Evolutionary conservation across 2,797 vertebrate species (phyloP).

Genomic region (Myotis daubentonii): DNA sequence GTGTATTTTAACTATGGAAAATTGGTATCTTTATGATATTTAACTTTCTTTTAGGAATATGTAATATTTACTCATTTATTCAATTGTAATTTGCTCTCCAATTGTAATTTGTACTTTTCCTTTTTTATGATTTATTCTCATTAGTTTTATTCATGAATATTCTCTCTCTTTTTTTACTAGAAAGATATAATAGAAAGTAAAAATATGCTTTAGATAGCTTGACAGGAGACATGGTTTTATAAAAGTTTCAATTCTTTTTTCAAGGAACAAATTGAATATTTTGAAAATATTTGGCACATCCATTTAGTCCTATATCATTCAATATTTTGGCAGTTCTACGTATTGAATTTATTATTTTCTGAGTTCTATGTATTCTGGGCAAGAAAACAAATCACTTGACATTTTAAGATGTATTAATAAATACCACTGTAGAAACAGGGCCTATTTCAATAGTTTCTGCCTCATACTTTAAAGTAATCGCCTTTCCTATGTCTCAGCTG

Average conservation of each 20-base stretch:
- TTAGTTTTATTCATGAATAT: constrained; percentile 42
- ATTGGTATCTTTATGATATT: not conserved
- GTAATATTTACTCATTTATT: not conserved
- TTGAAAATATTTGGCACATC: constrained; percentile 51
- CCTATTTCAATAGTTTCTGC: not conserved
- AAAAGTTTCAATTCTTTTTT: constrained; percentile 58
- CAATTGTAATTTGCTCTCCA: not conserved
- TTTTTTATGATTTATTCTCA: constrained; percentile 42
- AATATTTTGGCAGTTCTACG: constrained; percentile 38
- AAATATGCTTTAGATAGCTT: constrained; percentile 42
- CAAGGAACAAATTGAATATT: constrained; percentile 46
- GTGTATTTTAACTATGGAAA: not conserved
- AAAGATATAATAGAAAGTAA: not conserved
- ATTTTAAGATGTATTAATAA: constrained; percentile 48
- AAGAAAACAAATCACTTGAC: not conserved
- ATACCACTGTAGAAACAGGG: not conserved
- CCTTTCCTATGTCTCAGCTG: not conserved
- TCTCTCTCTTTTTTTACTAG: not conserved
- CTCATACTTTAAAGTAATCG: not conserved
- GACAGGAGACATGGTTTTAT: constrained; percentile 29
- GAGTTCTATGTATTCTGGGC: not conserved
- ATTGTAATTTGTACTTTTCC: not conserved
- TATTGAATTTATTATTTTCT: constrained; percentile 27
- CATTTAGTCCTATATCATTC: constrained; percentile 45
- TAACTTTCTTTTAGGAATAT: not conserved